Conservation (phyloP, 2,113 vertebrate genomes). For the Cacatua alba region DNA sequence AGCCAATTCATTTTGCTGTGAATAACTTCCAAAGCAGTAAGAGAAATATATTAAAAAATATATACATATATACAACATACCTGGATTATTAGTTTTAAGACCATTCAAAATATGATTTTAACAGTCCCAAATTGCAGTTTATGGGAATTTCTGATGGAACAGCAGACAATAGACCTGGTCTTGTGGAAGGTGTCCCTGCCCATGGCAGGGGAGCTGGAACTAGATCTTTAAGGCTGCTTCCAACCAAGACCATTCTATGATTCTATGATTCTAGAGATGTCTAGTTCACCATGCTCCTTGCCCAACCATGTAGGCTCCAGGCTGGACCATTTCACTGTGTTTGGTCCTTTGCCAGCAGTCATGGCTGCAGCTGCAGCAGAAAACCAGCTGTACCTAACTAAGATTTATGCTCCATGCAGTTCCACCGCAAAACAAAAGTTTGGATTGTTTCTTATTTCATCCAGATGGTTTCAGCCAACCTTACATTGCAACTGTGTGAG, state of each 20-base stretch:
- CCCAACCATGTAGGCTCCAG: not conserved
- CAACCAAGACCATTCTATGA: not conserved
- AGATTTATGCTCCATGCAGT: not conserved
- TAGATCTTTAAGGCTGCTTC: not conserved
- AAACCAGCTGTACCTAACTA: not conserved
- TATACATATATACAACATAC: not conserved
- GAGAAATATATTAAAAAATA: not conserved
- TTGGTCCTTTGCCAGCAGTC: not conserved
- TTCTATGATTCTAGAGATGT: rapidly evolving
- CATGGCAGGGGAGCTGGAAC: not conserved
- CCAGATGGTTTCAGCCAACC: not conserved
- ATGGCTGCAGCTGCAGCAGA: not conserved
- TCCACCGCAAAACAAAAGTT: not conserved
- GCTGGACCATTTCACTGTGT: not conserved
- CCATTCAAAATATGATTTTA: not conserved
- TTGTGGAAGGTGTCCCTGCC: not conserved
- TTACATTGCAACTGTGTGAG: not conserved
- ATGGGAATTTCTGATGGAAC: not conserved
- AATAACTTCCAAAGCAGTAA: not conserved
- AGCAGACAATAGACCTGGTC: not conserved
- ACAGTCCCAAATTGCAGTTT: not conserved
- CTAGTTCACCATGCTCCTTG: not conserved
- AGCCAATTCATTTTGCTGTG: not conserved
- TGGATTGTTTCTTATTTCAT: not conserved
- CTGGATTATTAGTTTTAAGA: not conserved